Base-by-base conservation (phyloP, 2,797 vertebrate species). In the Tadarida brasiliensis region DNA sequence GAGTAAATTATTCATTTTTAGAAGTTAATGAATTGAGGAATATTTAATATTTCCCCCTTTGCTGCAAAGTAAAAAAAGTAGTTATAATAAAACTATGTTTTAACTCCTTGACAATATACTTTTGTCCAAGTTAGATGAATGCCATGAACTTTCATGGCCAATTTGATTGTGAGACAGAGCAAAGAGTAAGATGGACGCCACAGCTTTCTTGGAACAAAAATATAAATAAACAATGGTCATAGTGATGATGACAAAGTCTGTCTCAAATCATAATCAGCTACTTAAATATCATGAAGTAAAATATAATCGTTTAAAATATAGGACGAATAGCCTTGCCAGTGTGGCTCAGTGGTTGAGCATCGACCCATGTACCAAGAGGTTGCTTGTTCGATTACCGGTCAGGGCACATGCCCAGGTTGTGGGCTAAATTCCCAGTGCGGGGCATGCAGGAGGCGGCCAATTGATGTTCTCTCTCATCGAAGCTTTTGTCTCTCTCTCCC, bases 211-310 rank as follows among this genome's bases (percentile, higher is more conserved):
- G 8, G 19, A 70, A 90, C 26, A 65, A 47, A 28, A 70, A 71
- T n/a, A 65, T 83, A 56, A 1, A 28, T 5, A 56, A n/a, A 28
- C 1, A 87, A 35, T 78, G 39, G 5, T 49, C 76, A 49, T 28
- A n/a, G 8, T 77, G 16, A 63, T 24, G 44, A 54, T 49, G 49
- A 87, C 16, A 87, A 92, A 51, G 4, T 87, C 28, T 87, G n/a
- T 24, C 17, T 83, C 30, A 59, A 87, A 77, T 35, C 28, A 78
- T 30, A 56, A 81, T 93, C 11, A 68, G 7, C 39, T 65, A 35
- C 39, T 71, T 85, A 87, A 96, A 95, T 93, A 65, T 26, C 39
- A 26, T 71, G 30, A 59, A 28, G 26, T 80, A 86, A 85, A 91
- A 47, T 11, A 22, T 16, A 74, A 24, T 3, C 92, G 59, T 76